Percentiles rank a stretch among this genome's conserved stretches.
Evolutionary conservation across 2,888 invertebrate species (phyloP).

Genomic region (Lithophane socia): DNA sequence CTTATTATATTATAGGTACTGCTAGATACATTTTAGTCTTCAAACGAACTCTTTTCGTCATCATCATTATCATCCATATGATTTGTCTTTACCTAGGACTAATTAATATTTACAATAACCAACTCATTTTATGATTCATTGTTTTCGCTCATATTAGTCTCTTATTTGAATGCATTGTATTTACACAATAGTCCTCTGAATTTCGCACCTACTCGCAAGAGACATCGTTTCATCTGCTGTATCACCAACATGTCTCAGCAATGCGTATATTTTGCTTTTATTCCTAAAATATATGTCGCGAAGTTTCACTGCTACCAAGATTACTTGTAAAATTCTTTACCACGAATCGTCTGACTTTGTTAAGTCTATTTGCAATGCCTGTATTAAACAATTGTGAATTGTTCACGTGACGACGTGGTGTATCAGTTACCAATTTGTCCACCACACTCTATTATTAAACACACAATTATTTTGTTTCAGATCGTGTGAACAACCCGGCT

Average conservation of each 20-base stretch:
- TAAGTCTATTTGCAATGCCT: constrained; percentile 50
- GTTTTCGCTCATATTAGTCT: constrained; percentile 1
- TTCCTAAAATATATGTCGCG: constrained; percentile 11
- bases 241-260: constrained; percentile 10
- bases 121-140: constrained; percentile 1
- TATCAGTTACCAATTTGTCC: constrained; percentile 74
- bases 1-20: neutral
- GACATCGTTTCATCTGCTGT: constrained; percentile 16
- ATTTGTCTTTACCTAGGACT: neutral
- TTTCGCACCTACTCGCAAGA: constrained; percentile 43
- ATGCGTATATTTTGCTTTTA: neutral
- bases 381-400: constrained; percentile 55
- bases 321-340: constrained; percentile 16
- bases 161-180: constrained; percentile 36
- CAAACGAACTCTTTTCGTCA: neutral
- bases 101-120: constrained; percentile 8
- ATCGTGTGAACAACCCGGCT: constrained; percentile 80
- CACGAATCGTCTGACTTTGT: constrained; percentile 53
- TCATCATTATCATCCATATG: neutral
- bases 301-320: constrained; percentile 4
- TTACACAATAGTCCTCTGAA: constrained; percentile 43
- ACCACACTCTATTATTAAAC: constrained; percentile 77
- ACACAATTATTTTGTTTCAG: constrained; percentile 84
- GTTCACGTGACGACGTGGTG: constrained; percentile 50
- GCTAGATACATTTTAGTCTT: neutral